Evolutionary conservation across 1,140 invertebrate species (phyloP).

Genomic region (Mercenaria mercenaria): DNA sequence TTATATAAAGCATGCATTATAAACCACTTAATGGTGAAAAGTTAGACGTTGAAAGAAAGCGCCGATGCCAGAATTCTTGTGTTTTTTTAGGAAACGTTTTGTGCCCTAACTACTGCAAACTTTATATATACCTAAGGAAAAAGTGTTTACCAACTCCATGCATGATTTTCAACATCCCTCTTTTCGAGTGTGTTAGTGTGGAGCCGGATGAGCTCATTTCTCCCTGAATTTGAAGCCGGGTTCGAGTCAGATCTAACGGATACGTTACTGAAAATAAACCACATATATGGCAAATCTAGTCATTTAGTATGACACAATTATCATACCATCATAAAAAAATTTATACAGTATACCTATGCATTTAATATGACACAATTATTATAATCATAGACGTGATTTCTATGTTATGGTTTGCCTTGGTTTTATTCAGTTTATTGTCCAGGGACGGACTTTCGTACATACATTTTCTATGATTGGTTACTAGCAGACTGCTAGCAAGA

Average conservation of each 20-base stretch:
- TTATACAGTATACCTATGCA: neutral
- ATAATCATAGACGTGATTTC: too few relatives aligned
- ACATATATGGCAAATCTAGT: neutral
- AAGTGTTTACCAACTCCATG: constrained; percentile 87
- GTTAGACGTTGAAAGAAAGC: too few relatives aligned
- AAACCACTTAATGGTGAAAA: too few relatives aligned
- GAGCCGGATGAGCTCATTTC: constrained; percentile 88
- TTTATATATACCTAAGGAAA: neutral
- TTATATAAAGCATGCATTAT: too few relatives aligned
- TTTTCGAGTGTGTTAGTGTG: constrained; percentile 88
- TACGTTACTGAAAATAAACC: constrained; percentile 91
- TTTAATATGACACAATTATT: neutral
- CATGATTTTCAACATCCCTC: constrained; percentile 93
- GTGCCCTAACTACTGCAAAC: too few relatives aligned
- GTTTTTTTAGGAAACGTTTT: too few relatives aligned
- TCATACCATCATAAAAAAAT: neutral
- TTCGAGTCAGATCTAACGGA: constrained; percentile 96
- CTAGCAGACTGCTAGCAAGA: too few relatives aligned
- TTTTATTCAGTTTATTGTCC: too few relatives aligned
- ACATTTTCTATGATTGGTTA: too few relatives aligned
- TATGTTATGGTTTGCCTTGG: too few relatives aligned
- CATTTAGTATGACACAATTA: neutral
- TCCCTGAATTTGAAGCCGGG: constrained; percentile 95
- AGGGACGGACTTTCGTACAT: too few relatives aligned
- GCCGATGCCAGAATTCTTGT: too few relatives aligned